Conservation (phyloP, 2,797 vertebrate species). For the Lepus oiostolus region DNA sequence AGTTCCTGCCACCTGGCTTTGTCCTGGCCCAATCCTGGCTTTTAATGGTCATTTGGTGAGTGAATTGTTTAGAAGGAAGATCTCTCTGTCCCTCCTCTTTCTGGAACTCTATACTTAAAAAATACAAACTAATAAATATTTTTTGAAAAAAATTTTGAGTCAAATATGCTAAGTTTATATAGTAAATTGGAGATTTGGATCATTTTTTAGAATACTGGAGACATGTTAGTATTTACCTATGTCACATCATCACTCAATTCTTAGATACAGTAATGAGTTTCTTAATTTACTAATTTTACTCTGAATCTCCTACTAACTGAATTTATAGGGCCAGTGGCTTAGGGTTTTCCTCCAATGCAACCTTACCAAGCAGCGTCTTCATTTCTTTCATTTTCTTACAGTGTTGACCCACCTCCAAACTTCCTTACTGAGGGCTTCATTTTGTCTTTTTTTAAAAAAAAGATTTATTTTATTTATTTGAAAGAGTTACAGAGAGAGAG, state of each 20-base stretch:
- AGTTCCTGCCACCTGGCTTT: too few species aligned
- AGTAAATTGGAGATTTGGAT: background rate
- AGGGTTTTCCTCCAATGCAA: background rate
- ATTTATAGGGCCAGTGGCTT: background rate
- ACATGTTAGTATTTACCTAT: background rate
- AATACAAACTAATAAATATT: too few species aligned
- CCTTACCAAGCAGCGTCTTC: background rate
- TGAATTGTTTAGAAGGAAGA: too few species aligned
- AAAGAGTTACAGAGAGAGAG: too few species aligned
- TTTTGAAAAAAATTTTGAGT: too few species aligned
- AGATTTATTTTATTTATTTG: too few species aligned
- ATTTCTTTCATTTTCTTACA: background rate
- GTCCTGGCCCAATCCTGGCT: too few species aligned
- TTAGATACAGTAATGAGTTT: background rate
- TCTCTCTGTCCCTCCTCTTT: too few species aligned
- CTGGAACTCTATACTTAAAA: too few species aligned
- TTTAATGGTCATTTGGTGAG: too few species aligned
- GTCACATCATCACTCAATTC: background rate
- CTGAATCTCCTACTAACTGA: background rate
- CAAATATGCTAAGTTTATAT: background rate
- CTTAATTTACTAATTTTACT: conserved; percentile 1
- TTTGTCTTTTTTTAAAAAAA: background rate
- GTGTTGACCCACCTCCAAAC: background rate
- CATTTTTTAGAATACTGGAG: background rate
- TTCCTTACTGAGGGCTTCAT: background rate